phyloP scores from a whole-genome alignment of 2,797 vertebrate genomes.

The Cirrhinus mrigala region DNA sequence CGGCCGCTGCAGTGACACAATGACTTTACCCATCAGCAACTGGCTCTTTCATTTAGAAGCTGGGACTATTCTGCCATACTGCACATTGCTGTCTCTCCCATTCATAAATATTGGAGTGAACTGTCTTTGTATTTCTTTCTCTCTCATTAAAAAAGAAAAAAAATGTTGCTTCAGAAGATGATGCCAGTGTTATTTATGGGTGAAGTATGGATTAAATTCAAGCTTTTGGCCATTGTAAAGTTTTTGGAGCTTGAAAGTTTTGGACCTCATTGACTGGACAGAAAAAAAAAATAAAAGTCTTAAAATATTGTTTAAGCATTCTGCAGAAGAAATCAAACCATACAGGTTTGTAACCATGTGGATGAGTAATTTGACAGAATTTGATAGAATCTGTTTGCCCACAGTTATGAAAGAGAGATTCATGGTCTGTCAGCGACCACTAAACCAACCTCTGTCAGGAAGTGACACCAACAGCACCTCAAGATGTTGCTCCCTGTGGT shows the following conservation, averaged over 20 bases:
- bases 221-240: background rate
- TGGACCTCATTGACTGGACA: background rate
- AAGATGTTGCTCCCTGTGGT: constrained; percentile 65
- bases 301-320: background rate
- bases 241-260: background rate
- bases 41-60: no score
- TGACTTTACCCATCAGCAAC: no score
- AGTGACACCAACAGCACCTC: constrained; percentile 64
- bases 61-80: no score
- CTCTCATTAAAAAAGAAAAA: background rate
- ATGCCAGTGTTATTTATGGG: background rate
- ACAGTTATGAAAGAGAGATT: constrained; percentile 71
- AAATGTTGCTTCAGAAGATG: background rate
- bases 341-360: background rate
- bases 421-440: constrained; percentile 64
- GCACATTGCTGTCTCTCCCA: no score
- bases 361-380: background rate
- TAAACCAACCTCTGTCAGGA: constrained; percentile 68
- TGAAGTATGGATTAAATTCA: background rate
- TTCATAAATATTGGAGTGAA: no score
- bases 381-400: constrained; percentile 1
- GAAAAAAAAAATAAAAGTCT: background rate
- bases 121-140: no score
- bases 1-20: no score
- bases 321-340: background rate